Base-by-base conservation (phyloP, 2,888 invertebrate species). In the Aromia moschata region DNA sequence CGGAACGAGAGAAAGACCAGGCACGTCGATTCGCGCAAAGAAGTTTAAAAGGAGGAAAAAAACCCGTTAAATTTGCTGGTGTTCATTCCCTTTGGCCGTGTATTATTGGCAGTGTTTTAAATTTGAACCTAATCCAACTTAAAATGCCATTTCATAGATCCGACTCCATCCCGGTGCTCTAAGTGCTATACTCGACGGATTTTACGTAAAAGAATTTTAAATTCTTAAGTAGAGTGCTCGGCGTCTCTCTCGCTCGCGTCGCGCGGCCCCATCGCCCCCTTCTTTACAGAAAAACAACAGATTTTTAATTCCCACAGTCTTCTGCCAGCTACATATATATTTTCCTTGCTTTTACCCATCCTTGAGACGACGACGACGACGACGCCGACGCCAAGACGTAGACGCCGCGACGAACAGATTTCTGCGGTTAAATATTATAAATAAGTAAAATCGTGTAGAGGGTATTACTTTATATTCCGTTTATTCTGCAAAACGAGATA, bases 71-170 rank as follows among this genome's bases (percentile, higher is more conserved):
- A 68, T 72, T 73, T 70, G 65, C 70, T 63, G 69, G 73, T 72
- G 67, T 73, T 73, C 75, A 75, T 73, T 74, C 76, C 75, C 74
- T 75, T 76, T 75, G 76, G 76, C 76, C 75, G 77, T 73, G 60
- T 79, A 80, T 80, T 80, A 80, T 80, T 79, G 79, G 77, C 77
- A 75, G 76, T 79, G 79, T 80, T 81, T 80, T 80, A 81, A 80
- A 81, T 80, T 79, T 78, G 79, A 80, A 80, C 78, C 79, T 80
- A 81, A 81, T 81, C 81, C 80, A 81, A 81, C 81, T 81, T 81
- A 81, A 81, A 81, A 81, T 81, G 80, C 80, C 81, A 81, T 81
- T 81, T 81, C 79, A 80, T 79, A 80, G 79, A 80, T 80, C 80
- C 80, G 75, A 72, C 77, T 75, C 73, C 76, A 74, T 70, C 71